phyloP scores from a whole-genome alignment of 2,888 invertebrate species.

The Dasysyrphus albostriatus region DNA sequence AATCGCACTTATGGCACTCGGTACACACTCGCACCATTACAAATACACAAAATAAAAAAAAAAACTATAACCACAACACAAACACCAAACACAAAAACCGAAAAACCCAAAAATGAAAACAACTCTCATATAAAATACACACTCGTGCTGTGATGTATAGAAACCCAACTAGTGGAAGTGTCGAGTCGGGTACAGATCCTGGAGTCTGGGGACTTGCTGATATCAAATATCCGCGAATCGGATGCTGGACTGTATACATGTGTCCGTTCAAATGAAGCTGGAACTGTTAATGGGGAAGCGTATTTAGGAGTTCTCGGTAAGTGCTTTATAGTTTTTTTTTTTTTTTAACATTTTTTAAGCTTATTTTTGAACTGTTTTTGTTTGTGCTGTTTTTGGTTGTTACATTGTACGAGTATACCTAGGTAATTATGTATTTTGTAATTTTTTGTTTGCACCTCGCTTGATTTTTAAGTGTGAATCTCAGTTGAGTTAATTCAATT shows the following conservation, averaged over 20 bases:
- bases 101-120: conserved; percentile 27
- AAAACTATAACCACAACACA: conserved; percentile 20
- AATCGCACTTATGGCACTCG: conserved; percentile 66
- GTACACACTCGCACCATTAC: conserved; percentile 25
- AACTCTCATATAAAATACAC: conserved; percentile 30
- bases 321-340: conserved; percentile 74
- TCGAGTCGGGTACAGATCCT: conserved; percentile 93
- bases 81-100: conserved; percentile 12
- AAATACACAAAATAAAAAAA: conserved; percentile 25
- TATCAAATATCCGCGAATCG: conserved; percentile 91
- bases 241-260: conserved; percentile 97
- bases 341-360: conserved; percentile 4
- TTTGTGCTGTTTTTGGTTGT: conserved; percentile 13
- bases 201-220: conserved; percentile 94
- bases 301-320: conserved; percentile 93
- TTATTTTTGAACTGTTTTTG: conserved; percentile 38
- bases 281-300: conserved; percentile 92
- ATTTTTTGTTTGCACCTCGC: conserved; percentile 33
- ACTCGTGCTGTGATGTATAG: conserved; percentile 80
- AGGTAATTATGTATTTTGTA: conserved; percentile 21
- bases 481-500: conserved; percentile 7
- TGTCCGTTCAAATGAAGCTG: conserved; percentile 94
- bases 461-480: conserved; percentile 44
- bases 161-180: conserved; percentile 86
- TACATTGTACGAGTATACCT: conserved; percentile 6